Conservation (phyloP, 2,888 invertebrate species). For the Eupithecia inturbata region DNA sequence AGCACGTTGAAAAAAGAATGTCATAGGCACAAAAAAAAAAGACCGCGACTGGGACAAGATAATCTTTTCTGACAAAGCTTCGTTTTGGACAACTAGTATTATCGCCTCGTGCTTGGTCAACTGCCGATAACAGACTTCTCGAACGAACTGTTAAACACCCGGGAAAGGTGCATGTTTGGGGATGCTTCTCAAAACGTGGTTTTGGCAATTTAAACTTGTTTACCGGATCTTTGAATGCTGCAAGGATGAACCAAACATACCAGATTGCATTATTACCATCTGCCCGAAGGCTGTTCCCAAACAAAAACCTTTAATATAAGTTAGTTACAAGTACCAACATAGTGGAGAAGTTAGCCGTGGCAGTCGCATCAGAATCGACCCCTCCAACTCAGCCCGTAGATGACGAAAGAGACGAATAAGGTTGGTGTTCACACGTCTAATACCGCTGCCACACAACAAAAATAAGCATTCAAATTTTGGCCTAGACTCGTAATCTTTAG, state of each 20-base stretch:
- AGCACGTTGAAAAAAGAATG: neutral
- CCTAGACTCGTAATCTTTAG: too few relatives aligned
- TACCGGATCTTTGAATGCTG: neutral
- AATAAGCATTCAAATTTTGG: too few relatives aligned
- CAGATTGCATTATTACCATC: neutral
- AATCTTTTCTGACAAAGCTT: neutral
- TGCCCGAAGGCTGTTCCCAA: neutral
- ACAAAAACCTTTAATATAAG: too few relatives aligned
- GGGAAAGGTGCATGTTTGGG: conserved; percentile 7
- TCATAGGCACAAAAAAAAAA: neutral
- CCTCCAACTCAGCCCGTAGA: too few relatives aligned
- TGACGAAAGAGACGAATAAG: too few relatives aligned
- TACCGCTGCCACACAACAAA: too few relatives aligned
- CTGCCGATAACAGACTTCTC: neutral
- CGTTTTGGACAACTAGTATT: neutral
- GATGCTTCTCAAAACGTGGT: conserved; percentile 6
- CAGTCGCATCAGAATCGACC: too few relatives aligned
- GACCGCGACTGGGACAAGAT: neutral
- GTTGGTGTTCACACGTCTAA: too few relatives aligned
- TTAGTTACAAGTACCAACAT: too few relatives aligned
- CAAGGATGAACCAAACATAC: neutral
- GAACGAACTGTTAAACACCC: neutral
- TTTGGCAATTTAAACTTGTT: neutral
- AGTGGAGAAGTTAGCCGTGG: too few relatives aligned
- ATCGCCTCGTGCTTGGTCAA: neutral